Percentiles rank a stretch among this genome's conserved stretches.
These are phyloP conservation scores for Drosophila mimica DNA, from an alignment of 2,888 invertebrate genomes.

Conservation along the genomic window DNA sequence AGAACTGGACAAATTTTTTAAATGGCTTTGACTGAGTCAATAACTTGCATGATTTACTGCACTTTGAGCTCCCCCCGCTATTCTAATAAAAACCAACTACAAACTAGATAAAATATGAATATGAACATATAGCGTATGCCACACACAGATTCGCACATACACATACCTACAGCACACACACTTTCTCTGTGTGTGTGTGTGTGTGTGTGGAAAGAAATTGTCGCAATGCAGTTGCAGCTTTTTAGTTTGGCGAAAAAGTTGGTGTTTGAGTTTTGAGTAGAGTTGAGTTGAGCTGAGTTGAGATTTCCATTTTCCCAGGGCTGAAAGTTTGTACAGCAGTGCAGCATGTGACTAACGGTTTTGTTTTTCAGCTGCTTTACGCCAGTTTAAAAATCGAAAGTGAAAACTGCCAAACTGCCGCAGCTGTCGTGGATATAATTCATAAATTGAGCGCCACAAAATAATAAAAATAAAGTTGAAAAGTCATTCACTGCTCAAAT, in stretches of 20 bases:
- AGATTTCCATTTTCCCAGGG: constrained; percentile 42
- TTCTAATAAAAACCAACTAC: constrained; percentile 52
- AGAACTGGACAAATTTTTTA: constrained; percentile 63
- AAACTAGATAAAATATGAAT: constrained; percentile 69
- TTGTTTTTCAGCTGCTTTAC: constrained; percentile 21
- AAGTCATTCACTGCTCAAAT: constrained; percentile 39
- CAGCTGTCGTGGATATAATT: constrained; percentile 54
- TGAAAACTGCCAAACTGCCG: constrained; percentile 53
- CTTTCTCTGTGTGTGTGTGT: not conserved
- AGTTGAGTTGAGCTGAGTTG: constrained; percentile 29
- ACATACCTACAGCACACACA: not conserved
- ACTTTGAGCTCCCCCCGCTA: constrained; percentile 15
- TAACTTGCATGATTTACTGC: constrained; percentile 60
- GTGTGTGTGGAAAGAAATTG: constrained; percentile 51
- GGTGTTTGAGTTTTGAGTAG: constrained; percentile 50
- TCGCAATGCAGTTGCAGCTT: constrained; percentile 71
- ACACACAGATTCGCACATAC: constrained; percentile 5
- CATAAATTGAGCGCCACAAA: constrained; percentile 45
- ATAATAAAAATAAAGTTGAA: constrained; percentile 21
- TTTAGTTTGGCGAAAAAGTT: constrained; percentile 59
- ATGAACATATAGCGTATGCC: constrained; percentile 59
- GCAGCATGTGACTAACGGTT: constrained; percentile 46
- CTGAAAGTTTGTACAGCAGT: constrained; percentile 43
- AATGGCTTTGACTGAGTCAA: constrained; percentile 65
- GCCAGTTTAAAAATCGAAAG: constrained; percentile 48